Evolutionary conservation across 2,113 vertebrate genomes (phyloP).

Genomic region (Sebastes fasciatus): DNA sequence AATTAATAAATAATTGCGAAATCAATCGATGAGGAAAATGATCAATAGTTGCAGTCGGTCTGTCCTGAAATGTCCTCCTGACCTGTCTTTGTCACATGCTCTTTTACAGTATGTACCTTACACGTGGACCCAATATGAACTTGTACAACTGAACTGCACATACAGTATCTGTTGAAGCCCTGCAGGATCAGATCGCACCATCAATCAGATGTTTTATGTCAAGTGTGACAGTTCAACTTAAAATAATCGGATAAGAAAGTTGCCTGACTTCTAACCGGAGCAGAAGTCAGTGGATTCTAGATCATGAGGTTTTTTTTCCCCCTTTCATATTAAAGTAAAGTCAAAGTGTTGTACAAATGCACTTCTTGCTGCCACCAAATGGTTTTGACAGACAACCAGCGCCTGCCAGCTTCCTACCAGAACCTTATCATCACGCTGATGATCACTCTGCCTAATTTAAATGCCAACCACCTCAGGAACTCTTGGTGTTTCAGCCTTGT

Average conservation of each 20-base stretch:
- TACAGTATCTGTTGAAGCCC: conserved; percentile 1
- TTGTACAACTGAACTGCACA: conserved; percentile 1
- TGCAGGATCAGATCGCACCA: conserved; percentile 1
- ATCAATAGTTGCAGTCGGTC: neutral
- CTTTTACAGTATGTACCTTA: neutral
- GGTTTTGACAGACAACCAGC: conserved; percentile 11
- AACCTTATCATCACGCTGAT: conserved; percentile 35
- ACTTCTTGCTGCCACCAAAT: neutral
- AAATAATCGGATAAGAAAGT: conserved; percentile 28
- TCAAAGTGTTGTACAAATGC: neutral
- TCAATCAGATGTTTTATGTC: neutral
- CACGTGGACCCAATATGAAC: conserved; percentile 4
- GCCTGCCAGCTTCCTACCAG: neutral
- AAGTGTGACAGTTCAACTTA: conserved; percentile 12
- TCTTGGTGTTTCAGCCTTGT: conserved; percentile 11
- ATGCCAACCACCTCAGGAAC: conserved; percentile 12
- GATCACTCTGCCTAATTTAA: conserved; percentile 16
- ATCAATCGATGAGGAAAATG: neutral
- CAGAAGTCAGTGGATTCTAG: conserved; percentile 1
- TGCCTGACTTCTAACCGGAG: neutral
- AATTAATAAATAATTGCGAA: neutral
- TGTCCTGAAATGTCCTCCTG: neutral
- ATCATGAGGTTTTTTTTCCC: neutral
- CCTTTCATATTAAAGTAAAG: neutral
- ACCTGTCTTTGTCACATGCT: neutral